Conservation (phyloP, 2,113 vertebrate genomes). For the Calyptomena viridis region DNA sequence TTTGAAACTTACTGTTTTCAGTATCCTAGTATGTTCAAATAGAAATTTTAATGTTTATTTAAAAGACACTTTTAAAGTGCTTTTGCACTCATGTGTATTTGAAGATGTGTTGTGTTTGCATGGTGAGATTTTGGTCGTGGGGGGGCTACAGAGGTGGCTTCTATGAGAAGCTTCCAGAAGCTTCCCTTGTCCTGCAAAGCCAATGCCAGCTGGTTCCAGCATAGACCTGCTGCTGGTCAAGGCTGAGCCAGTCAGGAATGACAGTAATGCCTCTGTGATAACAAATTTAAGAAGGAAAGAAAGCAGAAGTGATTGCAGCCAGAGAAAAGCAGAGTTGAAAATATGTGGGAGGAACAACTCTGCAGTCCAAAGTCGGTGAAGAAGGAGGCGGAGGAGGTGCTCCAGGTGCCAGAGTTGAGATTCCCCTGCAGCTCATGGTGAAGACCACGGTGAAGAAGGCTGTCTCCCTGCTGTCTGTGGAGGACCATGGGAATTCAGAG, state of each 20-base stretch:
- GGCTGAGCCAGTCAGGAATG: not conserved
- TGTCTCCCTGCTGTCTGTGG: not conserved
- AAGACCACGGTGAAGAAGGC: not conserved
- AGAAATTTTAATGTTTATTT: not conserved
- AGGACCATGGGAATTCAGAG: not conserved
- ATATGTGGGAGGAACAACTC: not conserved
- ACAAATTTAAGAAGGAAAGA: not conserved
- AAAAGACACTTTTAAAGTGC: not conserved
- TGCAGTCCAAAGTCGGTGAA: not conserved
- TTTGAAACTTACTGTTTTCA: not conserved
- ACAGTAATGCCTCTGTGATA: not conserved
- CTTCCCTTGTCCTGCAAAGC: not conserved
- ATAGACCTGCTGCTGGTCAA: not conserved
- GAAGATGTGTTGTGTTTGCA: not conserved
- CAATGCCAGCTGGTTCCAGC: not conserved
- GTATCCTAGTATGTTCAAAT: not conserved
- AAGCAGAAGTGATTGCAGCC: not conserved
- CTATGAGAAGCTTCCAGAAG: not conserved
- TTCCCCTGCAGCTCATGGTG: not conserved
- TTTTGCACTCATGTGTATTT: not conserved
- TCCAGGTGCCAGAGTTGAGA: not conserved
- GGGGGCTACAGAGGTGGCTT: not conserved
- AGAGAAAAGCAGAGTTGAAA: not conserved
- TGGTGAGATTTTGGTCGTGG: not conserved
- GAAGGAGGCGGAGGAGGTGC: not conserved